Percentiles rank a stretch among this genome's conserved stretches.
Conservation (phyloP, 1,140 invertebrate species). For the Tetragnatha versicolor region DNA sequence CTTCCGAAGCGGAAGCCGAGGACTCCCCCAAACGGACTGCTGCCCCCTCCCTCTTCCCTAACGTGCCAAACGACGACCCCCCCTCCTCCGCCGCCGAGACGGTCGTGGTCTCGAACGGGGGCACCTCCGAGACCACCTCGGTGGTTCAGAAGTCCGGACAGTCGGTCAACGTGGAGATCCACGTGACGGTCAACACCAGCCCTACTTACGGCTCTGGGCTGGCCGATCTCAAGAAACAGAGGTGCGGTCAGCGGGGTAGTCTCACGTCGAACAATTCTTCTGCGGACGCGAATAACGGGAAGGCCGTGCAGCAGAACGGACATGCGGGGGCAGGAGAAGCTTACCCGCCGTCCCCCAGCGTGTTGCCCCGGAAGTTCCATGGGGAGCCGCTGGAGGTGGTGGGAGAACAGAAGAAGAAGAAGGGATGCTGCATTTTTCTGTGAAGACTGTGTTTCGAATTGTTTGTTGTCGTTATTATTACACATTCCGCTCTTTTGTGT, state of each 20-base stretch:
- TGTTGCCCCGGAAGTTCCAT: constrained; percentile 59
- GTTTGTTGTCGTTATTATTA: too few relatives aligned
- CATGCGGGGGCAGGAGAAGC: background rate
- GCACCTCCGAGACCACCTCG: constrained; percentile 2
- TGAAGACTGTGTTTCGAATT: too few relatives aligned
- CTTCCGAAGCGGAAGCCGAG: constrained; percentile 22
- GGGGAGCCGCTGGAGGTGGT: constrained; percentile 61
- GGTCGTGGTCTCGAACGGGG: background rate
- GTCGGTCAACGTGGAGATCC: constrained; percentile 60
- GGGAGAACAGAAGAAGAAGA: constrained; percentile 55
- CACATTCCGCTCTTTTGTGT: background rate
- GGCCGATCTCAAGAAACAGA: constrained; percentile 88
- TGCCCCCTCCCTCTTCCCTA: background rate
- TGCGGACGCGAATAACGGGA: constrained; percentile 24
- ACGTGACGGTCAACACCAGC: constrained; percentile 64
- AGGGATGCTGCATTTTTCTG: constrained; percentile 57
- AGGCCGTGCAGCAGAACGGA: constrained; percentile 22
- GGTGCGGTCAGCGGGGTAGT: constrained; percentile 66
- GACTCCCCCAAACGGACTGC: constrained; percentile 1
- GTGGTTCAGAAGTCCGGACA: constrained; percentile 47
- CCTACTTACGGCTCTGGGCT: constrained; percentile 70
- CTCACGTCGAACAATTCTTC: constrained; percentile 4
- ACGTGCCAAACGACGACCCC: constrained; percentile 13
- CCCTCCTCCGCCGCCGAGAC: background rate
- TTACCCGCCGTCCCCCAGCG: constrained; percentile 59